Evolutionary conservation across 2,113 vertebrate genomes (phyloP).

Genomic region (Acanthochromis polyacanthus): DNA sequence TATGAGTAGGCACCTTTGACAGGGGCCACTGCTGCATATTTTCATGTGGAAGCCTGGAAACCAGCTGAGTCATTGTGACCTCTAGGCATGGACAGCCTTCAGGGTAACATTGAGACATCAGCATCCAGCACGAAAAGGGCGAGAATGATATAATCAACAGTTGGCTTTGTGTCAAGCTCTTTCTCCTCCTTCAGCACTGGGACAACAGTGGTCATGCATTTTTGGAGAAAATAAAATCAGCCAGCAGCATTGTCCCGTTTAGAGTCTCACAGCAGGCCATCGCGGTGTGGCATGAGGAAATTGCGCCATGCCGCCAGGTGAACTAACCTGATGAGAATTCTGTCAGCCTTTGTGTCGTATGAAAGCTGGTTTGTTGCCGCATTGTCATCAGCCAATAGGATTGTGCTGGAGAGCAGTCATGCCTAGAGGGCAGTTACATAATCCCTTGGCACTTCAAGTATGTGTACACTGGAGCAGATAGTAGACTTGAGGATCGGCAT

Average conservation of each 20-base stretch:
- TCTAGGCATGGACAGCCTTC: slow-evolving; percentile 7
- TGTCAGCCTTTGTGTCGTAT: slow-evolving; percentile 39
- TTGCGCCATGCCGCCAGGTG: slow-evolving; percentile 42
- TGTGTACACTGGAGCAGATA: slow-evolving; percentile 76
- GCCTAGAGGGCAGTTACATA: slow-evolving; percentile 77
- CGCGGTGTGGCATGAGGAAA: slow-evolving; percentile 50
- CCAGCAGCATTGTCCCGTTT: slow-evolving; percentile 27
- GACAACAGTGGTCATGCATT: slow-evolving; percentile 24
- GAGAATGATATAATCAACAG: slow-evolving; percentile 52
- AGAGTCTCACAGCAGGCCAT: slow-evolving; percentile 10
- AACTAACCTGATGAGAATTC: slow-evolving; percentile 36
- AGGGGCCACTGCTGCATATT: slow-evolving; percentile 10
- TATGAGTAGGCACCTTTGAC: slow-evolving; percentile 26
- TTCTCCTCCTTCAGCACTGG: slow-evolving; percentile 12
- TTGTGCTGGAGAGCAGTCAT: slow-evolving; percentile 63
- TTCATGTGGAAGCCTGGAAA: slow-evolving; percentile 20
- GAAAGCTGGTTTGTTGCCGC: slow-evolving; percentile 47
- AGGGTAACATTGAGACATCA: slow-evolving; percentile 20
- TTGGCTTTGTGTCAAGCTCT: slow-evolving; percentile 29
- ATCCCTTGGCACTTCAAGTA: slow-evolving; percentile 76
- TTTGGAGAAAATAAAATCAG: slow-evolving; percentile 29
- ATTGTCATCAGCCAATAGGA: slow-evolving; percentile 63
- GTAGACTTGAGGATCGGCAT: slow-evolving; percentile 77
- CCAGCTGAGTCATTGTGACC: slow-evolving; percentile 58
- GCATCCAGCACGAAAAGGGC: slow-evolving; percentile 6